Base-by-base conservation (phyloP, 2,888 invertebrate genomes). In the Drosophila prolongata region DNA sequence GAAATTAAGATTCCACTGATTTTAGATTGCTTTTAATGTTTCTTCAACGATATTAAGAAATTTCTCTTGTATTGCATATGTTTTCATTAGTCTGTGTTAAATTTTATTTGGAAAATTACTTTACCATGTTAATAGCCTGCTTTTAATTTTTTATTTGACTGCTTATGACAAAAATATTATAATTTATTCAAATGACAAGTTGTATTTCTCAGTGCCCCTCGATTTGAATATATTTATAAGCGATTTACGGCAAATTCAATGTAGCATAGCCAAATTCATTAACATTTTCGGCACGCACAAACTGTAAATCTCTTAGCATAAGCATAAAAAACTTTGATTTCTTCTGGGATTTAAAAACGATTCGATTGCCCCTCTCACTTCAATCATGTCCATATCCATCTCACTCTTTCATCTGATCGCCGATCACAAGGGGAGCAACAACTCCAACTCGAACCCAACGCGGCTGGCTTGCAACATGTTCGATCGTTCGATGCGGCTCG, bases 301-400 rank as follows among this genome's bases (percentile, higher is more conserved):
- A 85, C 85, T 80, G 71, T 84, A 85, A 87, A 84, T 87, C 87
- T 87, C 73, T 87, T 84, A 85, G 87, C 85, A 82, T 85, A 85
- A 69, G 66, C 78, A 84, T 87, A 78, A 76, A 38, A 55, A 35
- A 30, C 34, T 58, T 34, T 8, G n/a, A 24, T 19, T 61, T 50
- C 27, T 24, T n/a, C 34, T 38, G 43, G 34, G 19, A 43, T 34
- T 16, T 6, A 11, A 38, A 46, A 38, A 24, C 30, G 14, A 47
- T 46, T 46, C 30, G 61, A 57, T 49, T 49, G 10, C 16, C 16
- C 27, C 27, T 30, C 50, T 42, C 19, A 2, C 56, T 46, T 35
- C 35, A 35, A 35, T 3, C 11, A 14, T 16, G 30, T 27, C 3
- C 34, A 6, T 6, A 10, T 27, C 27, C 16, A n/a, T 34, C 34